phyloP scores from a whole-genome alignment of 2,797 vertebrate species.

The Halcyon badia region DNA sequence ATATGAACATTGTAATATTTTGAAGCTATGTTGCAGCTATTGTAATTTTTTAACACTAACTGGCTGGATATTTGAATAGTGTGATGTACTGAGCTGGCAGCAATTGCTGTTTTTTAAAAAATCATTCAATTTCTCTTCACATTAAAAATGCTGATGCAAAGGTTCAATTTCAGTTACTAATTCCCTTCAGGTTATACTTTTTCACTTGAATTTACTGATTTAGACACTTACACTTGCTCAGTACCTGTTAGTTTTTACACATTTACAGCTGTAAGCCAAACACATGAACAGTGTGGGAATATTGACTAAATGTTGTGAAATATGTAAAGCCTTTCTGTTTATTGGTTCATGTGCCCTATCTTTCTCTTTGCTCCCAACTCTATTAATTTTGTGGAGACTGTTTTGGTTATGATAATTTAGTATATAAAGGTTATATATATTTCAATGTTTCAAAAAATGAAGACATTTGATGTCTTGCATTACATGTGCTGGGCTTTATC shows the following conservation, averaged over 20 bases:
- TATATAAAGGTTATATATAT: neutral
- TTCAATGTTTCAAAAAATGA: neutral
- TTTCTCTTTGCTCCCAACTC: neutral
- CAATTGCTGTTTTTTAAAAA: neutral
- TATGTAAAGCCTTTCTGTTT: neutral
- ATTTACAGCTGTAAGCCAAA: neutral
- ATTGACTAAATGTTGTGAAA: neutral
- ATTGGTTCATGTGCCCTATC: neutral
- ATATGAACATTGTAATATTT: neutral
- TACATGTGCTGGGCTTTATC: neutral
- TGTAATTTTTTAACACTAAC: neutral
- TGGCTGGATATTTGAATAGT: neutral
- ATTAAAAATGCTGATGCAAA: neutral
- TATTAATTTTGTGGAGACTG: neutral
- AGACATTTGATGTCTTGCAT: neutral
- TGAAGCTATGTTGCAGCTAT: neutral
- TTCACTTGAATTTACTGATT: neutral
- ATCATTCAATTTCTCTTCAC: accelerated
- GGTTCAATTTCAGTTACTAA: neutral
- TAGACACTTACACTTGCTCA: neutral
- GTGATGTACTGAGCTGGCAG: neutral
- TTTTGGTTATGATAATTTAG: neutral
- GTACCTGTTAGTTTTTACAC: neutral
- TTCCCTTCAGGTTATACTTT: neutral
- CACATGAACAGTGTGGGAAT: neutral